These are phyloP conservation scores for Chiroxiphia lanceolata DNA, from an alignment of 2,797 vertebrate genomes.

Conservation along the genomic window DNA sequence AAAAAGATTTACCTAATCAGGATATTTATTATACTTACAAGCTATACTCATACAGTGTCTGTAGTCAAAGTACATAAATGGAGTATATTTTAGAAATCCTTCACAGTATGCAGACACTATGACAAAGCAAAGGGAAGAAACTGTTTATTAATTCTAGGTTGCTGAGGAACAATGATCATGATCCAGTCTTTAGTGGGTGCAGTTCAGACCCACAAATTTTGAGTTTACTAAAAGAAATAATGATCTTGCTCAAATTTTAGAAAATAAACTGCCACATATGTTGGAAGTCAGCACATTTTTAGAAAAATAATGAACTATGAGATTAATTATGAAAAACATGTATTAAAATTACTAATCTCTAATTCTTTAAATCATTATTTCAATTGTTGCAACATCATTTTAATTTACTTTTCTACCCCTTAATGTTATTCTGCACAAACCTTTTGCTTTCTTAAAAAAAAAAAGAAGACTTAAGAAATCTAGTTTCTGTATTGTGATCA, in stretches of 20 bases:
- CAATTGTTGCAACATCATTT: background rate
- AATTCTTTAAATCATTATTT: background rate
- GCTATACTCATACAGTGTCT: background rate
- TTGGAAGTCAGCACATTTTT: background rate
- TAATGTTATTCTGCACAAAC: background rate
- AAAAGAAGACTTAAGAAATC: background rate
- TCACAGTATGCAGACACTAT: background rate
- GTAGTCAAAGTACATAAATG: background rate
- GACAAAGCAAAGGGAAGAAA: background rate
- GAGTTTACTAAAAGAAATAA: background rate
- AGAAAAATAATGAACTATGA: background rate
- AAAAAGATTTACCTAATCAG: background rate
- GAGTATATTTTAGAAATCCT: background rate
- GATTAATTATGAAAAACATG: background rate
- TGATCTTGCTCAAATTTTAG: background rate
- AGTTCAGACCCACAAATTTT: background rate
- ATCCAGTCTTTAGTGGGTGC: background rate
- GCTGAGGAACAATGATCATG: background rate
- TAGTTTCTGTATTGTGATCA: background rate
- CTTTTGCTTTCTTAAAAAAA: background rate
- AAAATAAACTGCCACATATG: background rate
- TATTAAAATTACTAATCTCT: background rate
- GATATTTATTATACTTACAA: background rate
- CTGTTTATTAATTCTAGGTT: background rate
- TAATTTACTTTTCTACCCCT: background rate